Conservation (phyloP, 2,797 vertebrate species). For the Distichodus sexfasciatus region DNA sequence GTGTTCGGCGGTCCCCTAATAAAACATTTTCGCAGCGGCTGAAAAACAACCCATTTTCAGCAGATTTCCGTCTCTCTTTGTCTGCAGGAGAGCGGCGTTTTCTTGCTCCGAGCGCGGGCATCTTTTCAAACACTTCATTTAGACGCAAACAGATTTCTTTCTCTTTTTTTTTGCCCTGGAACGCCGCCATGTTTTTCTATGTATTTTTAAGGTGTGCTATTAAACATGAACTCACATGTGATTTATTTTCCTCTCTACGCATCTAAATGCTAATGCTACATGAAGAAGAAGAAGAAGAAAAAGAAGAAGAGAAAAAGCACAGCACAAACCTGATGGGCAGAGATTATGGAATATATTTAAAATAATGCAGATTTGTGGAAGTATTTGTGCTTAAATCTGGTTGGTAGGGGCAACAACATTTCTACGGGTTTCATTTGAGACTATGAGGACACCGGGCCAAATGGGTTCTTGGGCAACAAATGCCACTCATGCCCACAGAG, state of each 20-base stretch:
- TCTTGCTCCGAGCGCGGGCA: constrained; percentile 41
- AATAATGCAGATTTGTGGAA: constrained; percentile 29
- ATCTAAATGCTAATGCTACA: not conserved
- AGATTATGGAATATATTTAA: constrained; percentile 58
- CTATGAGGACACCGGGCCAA: constrained; percentile 35
- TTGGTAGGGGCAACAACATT: constrained; percentile 23
- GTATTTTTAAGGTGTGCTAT: constrained; percentile 61
- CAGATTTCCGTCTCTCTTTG: constrained; percentile 73
- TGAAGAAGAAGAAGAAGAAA: not conserved
- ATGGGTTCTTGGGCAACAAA: constrained; percentile 46
- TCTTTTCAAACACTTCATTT: constrained; percentile 59
- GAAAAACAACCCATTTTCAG: constrained; percentile 94
- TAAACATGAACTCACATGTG: constrained; percentile 36
- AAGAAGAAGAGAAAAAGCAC: constrained; percentile 22
- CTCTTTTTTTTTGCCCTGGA: constrained; percentile 44
- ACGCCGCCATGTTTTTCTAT: constrained; percentile 26
- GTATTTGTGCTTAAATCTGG: constrained; percentile 19
- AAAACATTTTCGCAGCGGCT: constrained; percentile 97
- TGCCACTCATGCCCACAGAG: constrained; percentile 28
- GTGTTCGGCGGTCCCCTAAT: constrained; percentile 97
- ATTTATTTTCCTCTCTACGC: not conserved
- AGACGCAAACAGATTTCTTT: constrained; percentile 36
- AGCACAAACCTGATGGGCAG: constrained; percentile 40
- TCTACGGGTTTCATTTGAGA: constrained; percentile 36
- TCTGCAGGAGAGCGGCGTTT: constrained; percentile 59